Percentiles rank a stretch among this genome's conserved stretches.
phyloP scores from a whole-genome alignment of 2,113 vertebrate genomes.

The Anguilla rostrata region DNA sequence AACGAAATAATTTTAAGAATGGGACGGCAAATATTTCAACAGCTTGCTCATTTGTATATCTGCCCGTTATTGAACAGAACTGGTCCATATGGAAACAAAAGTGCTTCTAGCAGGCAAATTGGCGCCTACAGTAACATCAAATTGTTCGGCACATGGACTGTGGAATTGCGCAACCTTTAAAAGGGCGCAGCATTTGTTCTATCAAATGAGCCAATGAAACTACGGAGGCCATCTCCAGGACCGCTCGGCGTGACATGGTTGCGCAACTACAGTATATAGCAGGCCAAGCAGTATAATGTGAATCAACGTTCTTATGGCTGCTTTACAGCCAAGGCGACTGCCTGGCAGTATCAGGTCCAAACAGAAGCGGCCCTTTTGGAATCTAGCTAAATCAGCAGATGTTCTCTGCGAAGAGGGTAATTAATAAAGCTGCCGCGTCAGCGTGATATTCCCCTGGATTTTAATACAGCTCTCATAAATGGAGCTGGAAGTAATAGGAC shows the following conservation, averaged over 20 bases:
- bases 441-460: constrained; percentile 44
- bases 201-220: constrained; percentile 30
- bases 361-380: constrained; percentile 58
- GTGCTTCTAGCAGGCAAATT: neutral
- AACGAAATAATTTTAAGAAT: no score
- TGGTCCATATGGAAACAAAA: neutral
- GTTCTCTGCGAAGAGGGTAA: constrained; percentile 54
- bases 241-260: neutral
- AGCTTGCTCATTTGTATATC: no score
- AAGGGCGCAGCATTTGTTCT: constrained; percentile 10
- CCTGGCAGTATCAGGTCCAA: constrained; percentile 54
- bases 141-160: neutral
- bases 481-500: constrained; percentile 46
- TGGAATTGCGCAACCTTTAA: neutral
- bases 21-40: no score
- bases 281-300: constrained; percentile 29
- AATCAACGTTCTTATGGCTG: constrained; percentile 52
- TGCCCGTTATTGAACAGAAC: no score
- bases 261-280: neutral
- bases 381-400: constrained; percentile 63
- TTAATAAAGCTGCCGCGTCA: constrained; percentile 63
- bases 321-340: constrained; percentile 50
- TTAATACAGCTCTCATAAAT: constrained; percentile 60
- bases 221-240: constrained; percentile 26
- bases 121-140: neutral